Conservation (phyloP, 2,888 invertebrate genomes). For the Mythimna albipuncta region DNA sequence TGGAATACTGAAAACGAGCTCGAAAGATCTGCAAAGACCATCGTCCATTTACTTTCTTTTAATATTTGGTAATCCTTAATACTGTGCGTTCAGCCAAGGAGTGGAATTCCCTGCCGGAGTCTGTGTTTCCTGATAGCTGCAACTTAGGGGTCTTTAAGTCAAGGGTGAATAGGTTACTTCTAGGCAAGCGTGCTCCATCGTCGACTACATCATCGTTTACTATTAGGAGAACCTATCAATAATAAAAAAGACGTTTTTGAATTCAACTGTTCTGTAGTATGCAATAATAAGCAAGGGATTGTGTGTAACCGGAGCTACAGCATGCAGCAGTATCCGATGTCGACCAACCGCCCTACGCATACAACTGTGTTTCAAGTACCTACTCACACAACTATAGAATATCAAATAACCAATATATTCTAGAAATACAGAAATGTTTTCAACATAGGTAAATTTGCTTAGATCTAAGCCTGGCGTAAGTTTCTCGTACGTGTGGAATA, state of each 20-base stretch:
- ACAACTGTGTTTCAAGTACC: conserved; percentile 71
- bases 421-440: conserved; percentile 61
- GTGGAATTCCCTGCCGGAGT: no score
- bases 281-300: conserved; percentile 79
- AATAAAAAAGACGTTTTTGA: conserved; percentile 55
- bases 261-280: conserved; percentile 74
- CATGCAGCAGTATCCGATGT: conserved; percentile 77
- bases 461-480: conserved; percentile 31
- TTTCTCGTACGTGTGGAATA: conserved; percentile 43
- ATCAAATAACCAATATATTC: conserved; percentile 70
- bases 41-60: conserved; percentile 1
- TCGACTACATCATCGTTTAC: no score
- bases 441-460: conserved; percentile 35
- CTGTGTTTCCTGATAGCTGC: no score
- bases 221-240: no score
- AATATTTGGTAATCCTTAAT: conserved; percentile 24
- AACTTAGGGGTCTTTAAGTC: no score
- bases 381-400: conserved; percentile 66
- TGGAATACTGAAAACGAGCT: conserved; percentile 36
- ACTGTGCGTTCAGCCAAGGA: conserved; percentile 2
- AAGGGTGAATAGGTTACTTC: no score
- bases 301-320: conserved; percentile 81
- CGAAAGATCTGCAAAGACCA: conserved; percentile 14
- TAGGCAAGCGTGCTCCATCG: no score
- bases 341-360: conserved; percentile 79